Evolutionary conservation across 2,113 vertebrate species (phyloP), one percentile per base, ranked within the genome.

Genomic region (Onychostoma macrolepis): DNA sequence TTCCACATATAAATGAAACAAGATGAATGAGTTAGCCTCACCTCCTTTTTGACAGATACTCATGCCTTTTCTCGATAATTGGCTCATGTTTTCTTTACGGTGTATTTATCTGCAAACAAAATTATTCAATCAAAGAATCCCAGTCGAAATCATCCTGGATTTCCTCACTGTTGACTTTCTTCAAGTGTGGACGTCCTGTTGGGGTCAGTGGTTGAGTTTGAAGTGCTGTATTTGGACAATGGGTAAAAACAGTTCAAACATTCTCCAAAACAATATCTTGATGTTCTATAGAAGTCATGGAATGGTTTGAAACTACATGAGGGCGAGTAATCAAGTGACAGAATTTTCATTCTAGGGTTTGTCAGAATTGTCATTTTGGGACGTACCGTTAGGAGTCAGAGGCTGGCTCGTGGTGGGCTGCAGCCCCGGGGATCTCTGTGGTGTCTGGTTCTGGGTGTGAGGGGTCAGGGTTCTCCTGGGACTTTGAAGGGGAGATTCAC

Each of bases 91-190:
- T 41, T 67, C 19, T 79, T 82, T 65, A 19, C n/a, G 43, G 24
- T 81, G 53, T 26, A 17, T 63, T n/a, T 80, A 21, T 81, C 13
- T 4, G 79, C 79, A 11, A 63, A 85, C 21, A 13, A 13, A 53
- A 75, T 94, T 88, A 96, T 45, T 74, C 90, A 2, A 96, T 92
- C 48, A 96, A 91, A 50, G 95, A 95, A 79, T 96, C 95, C 95
- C 95, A 96, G 88, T 96, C 95, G 75, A 96, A 96, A 89, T 96
- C 95, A 0, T 96, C 95, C 90, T 94, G 95, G 89, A 96, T 85
- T 92, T 96, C 95, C 88, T 96, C 95, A 2, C 95, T 96, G 93
- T 94, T 95, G 92, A 93, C 91, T 75, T 89, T 91, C 92, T 94
- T 95, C 45, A 95, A 87, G 5, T 93, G 92, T 13, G 93, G 94